These are phyloP conservation scores for Tetragonula carbonaria DNA, from an alignment of 2,888 invertebrate genomes.

Conservation along the genomic window DNA sequence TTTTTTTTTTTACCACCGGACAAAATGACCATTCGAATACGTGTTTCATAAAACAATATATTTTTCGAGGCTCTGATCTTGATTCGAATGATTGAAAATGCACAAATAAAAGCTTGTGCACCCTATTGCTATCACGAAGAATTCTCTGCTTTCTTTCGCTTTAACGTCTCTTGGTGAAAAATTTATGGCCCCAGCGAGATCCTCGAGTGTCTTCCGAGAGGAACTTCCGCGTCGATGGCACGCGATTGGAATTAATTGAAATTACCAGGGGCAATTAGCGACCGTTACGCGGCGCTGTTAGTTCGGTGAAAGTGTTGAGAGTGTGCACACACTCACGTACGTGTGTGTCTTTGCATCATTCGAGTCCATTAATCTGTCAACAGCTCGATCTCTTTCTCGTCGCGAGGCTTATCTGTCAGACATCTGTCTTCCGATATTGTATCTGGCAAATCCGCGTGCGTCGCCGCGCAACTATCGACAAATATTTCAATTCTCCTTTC, in stretches of 20 bases:
- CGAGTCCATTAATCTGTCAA: conserved; percentile 48
- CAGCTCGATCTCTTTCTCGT: conserved; percentile 23
- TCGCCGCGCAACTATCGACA: conserved; percentile 26
- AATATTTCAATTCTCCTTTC: conserved; percentile 51
- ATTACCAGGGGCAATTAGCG: conserved; percentile 67
- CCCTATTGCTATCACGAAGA: no score
- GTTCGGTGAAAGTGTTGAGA: conserved; percentile 74
- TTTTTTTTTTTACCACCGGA: no score
- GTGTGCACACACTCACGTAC: conserved; percentile 11
- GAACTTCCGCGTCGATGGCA: conserved; percentile 50
- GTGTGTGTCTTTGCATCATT: conserved; percentile 11
- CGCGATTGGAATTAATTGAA: conserved; percentile 68
- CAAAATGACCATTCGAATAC: no score
- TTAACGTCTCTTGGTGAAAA: no score
- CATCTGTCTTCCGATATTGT: conserved; percentile 60
- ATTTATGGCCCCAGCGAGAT: background rate
- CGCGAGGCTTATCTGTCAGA: conserved; percentile 44
- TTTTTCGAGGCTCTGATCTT: no score
- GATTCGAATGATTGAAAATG: no score
- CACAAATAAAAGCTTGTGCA: no score
- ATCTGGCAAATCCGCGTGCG: conserved; percentile 33
- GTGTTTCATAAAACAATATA: no score
- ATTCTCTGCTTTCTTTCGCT: no score
- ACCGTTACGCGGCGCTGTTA: conserved; percentile 66
- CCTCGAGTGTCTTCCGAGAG: conserved; percentile 29